A percentile compares a stretch with the other conserved stretches of the same genome.
Evolutionary conservation across 2,797 vertebrate genomes (phyloP).

Genomic region (Tangara arthus): DNA sequence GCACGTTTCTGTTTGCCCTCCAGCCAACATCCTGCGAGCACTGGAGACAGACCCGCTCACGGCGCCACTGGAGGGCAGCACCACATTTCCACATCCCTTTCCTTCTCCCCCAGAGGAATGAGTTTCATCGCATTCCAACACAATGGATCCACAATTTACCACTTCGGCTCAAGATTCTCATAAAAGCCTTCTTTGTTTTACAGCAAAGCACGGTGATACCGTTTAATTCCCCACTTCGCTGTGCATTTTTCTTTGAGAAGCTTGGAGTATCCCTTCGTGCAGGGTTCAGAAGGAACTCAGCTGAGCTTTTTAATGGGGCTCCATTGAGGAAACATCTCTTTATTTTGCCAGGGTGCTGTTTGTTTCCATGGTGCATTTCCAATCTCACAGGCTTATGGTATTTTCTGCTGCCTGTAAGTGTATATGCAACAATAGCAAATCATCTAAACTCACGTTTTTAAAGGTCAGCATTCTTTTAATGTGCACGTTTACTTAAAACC

Average conservation of each 20-base stretch:
- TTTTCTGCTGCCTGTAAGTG: not conserved
- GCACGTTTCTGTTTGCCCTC: not conserved
- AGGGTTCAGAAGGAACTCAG: not conserved
- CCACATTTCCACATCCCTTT: not conserved
- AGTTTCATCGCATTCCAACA: not conserved
- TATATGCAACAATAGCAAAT: not conserved
- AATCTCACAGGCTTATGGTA: not conserved
- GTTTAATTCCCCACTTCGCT: not conserved
- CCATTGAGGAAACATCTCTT: not conserved
- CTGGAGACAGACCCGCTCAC: not conserved
- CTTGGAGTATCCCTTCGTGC: not conserved
- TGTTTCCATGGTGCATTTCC: not conserved
- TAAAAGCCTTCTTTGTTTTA: not conserved
- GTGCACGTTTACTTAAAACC: constrained; percentile 16
- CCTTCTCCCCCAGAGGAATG: not conserved
- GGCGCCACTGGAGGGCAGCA: constrained; percentile 72
- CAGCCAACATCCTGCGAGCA: not conserved
- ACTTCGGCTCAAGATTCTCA: not conserved
- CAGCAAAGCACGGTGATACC: not conserved
- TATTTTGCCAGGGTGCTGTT: not conserved
- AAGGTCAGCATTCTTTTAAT: constrained; percentile 53
- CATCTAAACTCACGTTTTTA: not conserved
- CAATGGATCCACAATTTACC: not conserved
- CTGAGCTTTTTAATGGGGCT: not conserved
- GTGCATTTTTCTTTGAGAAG: not conserved